Evolutionary conservation across 2,797 vertebrate genomes (phyloP), one percentile per base, ranked within the genome.

Genomic region (Malacoraja senta): DNA sequence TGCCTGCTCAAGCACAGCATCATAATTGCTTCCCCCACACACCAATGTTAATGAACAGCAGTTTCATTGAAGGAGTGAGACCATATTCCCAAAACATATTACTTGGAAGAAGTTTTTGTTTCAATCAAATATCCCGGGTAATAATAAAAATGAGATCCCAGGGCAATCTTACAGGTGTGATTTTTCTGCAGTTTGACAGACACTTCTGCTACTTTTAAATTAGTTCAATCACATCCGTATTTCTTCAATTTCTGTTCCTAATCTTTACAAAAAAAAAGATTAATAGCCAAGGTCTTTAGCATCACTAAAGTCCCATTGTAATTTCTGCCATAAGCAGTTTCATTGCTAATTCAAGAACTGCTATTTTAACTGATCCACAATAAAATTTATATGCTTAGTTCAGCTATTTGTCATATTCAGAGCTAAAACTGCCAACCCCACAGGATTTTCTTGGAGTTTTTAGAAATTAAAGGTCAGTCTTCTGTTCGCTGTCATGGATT

Each of bases 191-290:
- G 58, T 63, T 84, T 84, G 81, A 61, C 29, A 58, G 58, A 84
- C 3, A 13, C 12, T 84, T 84, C 29, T 61, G 26, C 44, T 83
- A 24, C 44, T 53, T 83, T 83, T 10, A 29, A n/a, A 84, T 84
- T 61, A 61, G 53, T 61, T 84, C 10, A 84, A 84, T 84, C 53
- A 61, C 58, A 84, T 29, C 2, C 24, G 29, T 13, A 8, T 84
- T 84, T 61, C 10, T 63, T 84, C 24, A 84, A 84, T 84, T n/a
- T 61, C 24, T 84, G 26, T n/a, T 61, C 81, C 81, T 84, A 84
- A n/a, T 61, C 12, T 61, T 84, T 84, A 26, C 53, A 29, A 84
- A 84, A 61, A 44, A 44, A 84, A 84, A 84, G 44, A 53, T 84
- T 84, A 63, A 84, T 84, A 7, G 61, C 26, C 9, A 9, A 12